Percentiles rank a stretch among this genome's conserved stretches.
Evolutionary conservation across 1,140 invertebrate genomes (phyloP).

Genomic region (Probaryconus sp.): DNA sequence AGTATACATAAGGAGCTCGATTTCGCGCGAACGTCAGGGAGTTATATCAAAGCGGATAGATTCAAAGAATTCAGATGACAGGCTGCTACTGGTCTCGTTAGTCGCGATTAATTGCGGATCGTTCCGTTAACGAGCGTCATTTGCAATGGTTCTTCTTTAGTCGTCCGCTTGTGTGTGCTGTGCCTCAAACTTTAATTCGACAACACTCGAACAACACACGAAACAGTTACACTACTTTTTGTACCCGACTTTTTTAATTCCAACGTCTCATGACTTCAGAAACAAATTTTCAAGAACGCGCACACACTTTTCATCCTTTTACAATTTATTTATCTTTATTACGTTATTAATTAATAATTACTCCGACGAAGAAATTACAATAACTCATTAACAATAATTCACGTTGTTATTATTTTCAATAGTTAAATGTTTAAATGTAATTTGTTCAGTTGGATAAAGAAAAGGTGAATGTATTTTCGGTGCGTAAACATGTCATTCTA

Average conservation of each 20-base stretch:
- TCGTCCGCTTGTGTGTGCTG: constrained; percentile 22
- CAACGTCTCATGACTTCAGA: not conserved
- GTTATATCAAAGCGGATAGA: constrained; percentile 60
- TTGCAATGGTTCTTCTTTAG: constrained; percentile 54
- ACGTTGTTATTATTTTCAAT: too few relatives aligned
- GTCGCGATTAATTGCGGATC: constrained; percentile 58
- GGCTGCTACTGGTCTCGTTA: constrained; percentile 60
- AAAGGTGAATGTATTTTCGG: too few relatives aligned
- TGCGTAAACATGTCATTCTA: too few relatives aligned
- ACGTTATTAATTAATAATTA: too few relatives aligned
- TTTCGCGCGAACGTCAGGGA: constrained; percentile 55
- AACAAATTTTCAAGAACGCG: too few relatives aligned
- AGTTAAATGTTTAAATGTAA: too few relatives aligned
- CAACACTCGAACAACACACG: constrained; percentile 19
- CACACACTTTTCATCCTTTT: too few relatives aligned
- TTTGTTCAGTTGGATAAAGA: too few relatives aligned
- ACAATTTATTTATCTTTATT: too few relatives aligned
- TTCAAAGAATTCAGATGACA: constrained; percentile 58
- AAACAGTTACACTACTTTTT: constrained; percentile 38
- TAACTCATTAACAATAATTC: too few relatives aligned
- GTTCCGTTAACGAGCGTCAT: constrained; percentile 61
- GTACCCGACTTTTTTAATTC: constrained; percentile 9
- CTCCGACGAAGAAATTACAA: too few relatives aligned
- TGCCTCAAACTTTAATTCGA: constrained; percentile 46
- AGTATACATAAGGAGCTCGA: constrained; percentile 42